Evolutionary conservation across 2,797 vertebrate species (phyloP), one percentile per base, ranked within the genome.

Genomic region (Taenioides sp.): DNA sequence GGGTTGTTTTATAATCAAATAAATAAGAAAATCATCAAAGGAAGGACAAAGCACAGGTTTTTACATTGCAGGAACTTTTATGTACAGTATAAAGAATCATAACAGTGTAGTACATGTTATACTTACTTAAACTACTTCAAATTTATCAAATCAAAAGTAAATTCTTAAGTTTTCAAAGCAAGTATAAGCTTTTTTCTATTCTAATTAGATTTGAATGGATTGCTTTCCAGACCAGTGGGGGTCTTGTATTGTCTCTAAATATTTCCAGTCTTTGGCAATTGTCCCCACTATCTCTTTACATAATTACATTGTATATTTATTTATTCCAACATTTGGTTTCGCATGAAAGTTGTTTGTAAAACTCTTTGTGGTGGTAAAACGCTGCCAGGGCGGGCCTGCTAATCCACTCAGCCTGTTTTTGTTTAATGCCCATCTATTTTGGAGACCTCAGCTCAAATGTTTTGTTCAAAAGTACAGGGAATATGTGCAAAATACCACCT

Each of bases 401-500:
- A 72, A 71, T 74, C 28, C 76, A 73, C 79, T 28, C 40, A 59
- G 40, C 62, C 60, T 28, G 57, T 75, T 73, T 71, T 65, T 23
- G 54, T 78, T 74, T 61, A 34, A 65, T 49, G 61, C 34, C 34
- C 66, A 60, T 66, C 40, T 60, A 12, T 65, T 77, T 31, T 55
- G 14, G 55, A 71, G 18, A n/a, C 23, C 43, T 23, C 69, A 59
- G 22, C 31, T 20, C 73, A 72, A 28, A 65, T 80, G 63, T 75
- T 80, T 75, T 65, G 27, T 67, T 76, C 61, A 22, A 73, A 87
- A 80, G 75, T 66, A 70, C 27, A 25, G 10, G 10, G 49, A 78
- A 85, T 59, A 76, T 63, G 78, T 73, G 28, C 37, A 78, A 89
- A 86, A 82, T 82, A 70, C 84, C 83, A 84, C 80, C 71, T 73